Conservation (phyloP, 1,140 invertebrate species). For the Macrosteles quadrilineatus region DNA sequence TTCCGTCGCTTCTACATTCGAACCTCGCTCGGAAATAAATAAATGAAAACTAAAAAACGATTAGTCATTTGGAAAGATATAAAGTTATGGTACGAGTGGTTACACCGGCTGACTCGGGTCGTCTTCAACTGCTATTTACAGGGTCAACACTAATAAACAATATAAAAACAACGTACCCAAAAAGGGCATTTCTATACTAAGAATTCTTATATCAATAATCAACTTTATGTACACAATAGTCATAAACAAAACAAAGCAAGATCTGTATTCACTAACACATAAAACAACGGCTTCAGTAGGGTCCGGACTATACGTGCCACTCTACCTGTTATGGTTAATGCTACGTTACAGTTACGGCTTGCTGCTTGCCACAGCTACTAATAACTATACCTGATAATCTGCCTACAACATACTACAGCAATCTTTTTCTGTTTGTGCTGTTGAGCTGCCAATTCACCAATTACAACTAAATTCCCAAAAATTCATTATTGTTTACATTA, state of each 20-base stretch:
- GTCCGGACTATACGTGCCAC: too few relatives aligned
- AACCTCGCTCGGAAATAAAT: slow-evolving; percentile 2
- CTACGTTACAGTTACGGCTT: too few relatives aligned
- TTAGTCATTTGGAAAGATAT: background rate
- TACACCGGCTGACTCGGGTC: background rate
- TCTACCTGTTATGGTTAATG: too few relatives aligned
- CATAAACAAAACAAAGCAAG: slow-evolving; percentile 28
- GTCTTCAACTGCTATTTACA: slow-evolving; percentile 14
- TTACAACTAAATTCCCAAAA: too few relatives aligned
- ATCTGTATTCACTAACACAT: slow-evolving; percentile 14
- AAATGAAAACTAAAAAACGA: slow-evolving; percentile 6
- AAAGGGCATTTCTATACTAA: slow-evolving; percentile 21
- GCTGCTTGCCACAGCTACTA: too few relatives aligned
- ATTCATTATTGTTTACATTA: too few relatives aligned
- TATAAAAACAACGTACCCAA: slow-evolving; percentile 28
- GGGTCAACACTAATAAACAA: slow-evolving; percentile 27
- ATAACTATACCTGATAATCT: too few relatives aligned
- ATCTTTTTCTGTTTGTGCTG: too few relatives aligned
- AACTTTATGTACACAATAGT: slow-evolving; percentile 28
- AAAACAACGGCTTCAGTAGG: too few relatives aligned
- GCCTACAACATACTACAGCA: too few relatives aligned
- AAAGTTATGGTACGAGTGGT: slow-evolving; percentile 10
- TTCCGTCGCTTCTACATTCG: background rate
- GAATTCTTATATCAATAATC: slow-evolving; percentile 28
- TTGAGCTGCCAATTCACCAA: too few relatives aligned